Evolutionary conservation across 2,797 vertebrate species (phyloP).

Genomic region (Microctenopoma steveboyesi): DNA sequence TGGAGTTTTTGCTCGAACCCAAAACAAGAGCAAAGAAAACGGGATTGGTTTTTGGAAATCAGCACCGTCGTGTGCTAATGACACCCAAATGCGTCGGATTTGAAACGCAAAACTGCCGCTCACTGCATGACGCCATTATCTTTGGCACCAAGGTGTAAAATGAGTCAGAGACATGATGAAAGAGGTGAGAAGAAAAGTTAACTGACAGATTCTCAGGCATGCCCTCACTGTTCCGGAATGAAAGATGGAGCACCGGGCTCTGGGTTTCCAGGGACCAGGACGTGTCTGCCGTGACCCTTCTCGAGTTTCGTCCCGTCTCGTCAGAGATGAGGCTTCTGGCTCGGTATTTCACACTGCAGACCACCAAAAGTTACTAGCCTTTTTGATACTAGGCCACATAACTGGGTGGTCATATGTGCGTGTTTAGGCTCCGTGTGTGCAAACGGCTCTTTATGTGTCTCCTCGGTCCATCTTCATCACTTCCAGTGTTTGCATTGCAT

Average conservation of each 20-base stretch:
- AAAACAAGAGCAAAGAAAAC: background rate
- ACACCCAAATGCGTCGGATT: slow-evolving; percentile 11
- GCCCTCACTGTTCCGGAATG: background rate
- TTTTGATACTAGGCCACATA: slow-evolving; percentile 23
- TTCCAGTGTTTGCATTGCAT: slow-evolving; percentile 77
- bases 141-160: slow-evolving; percentile 63
- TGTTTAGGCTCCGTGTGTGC: slow-evolving; percentile 7
- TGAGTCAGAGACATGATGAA: slow-evolving; percentile 25
- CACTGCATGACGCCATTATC: slow-evolving; percentile 33
- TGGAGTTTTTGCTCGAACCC: background rate
- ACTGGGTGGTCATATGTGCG: slow-evolving; percentile 46
- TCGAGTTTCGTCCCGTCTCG: slow-evolving; percentile 14
- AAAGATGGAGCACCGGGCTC: background rate
- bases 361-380: slow-evolving; percentile 26
- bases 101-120: slow-evolving; percentile 26
- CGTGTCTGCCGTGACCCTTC: background rate
- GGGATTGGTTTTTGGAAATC: background rate
- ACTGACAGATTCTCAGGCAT: background rate
- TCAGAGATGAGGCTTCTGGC: slow-evolving; percentile 17
- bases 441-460: background rate
- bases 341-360: slow-evolving; percentile 27
- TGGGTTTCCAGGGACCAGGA: background rate
- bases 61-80: background rate
- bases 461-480: slow-evolving; percentile 58
- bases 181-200: background rate